Evolutionary conservation across 2,113 vertebrate genomes (phyloP).

Genomic region (Oreochromis niloticus): DNA sequence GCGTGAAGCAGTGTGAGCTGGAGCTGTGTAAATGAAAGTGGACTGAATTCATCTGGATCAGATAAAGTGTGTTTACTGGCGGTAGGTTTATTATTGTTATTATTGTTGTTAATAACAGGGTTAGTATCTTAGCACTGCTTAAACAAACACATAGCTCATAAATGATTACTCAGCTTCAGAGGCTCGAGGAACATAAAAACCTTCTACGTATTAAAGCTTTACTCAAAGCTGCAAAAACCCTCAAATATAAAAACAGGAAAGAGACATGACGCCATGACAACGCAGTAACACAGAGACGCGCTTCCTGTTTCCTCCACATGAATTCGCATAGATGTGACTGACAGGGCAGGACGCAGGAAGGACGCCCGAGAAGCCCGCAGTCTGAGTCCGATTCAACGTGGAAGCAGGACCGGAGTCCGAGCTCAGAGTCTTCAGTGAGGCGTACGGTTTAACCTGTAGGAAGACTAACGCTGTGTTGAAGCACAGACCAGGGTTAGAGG

Average conservation of each 20-base stretch:
- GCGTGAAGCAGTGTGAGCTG: background rate
- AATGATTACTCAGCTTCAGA: background rate
- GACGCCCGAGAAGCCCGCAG: background rate
- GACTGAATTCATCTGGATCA: background rate
- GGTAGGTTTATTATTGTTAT: background rate
- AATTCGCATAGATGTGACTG: background rate
- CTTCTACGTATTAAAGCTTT: background rate
- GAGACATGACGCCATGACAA: background rate
- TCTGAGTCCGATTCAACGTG: background rate
- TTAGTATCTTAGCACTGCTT: background rate
- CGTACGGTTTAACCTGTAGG: background rate
- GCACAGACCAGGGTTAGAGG: background rate
- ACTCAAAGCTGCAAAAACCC: background rate
- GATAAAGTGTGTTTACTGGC: background rate
- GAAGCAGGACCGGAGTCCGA: accelerated
- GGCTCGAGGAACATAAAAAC: background rate
- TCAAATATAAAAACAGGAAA: background rate
- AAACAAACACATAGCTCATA: background rate
- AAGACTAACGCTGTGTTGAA: background rate
- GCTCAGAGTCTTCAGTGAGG: background rate
- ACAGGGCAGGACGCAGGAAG: background rate
- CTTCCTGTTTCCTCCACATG: background rate
- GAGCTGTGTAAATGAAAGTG: background rate
- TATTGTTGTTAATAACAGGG: background rate
- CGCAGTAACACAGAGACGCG: background rate